These are phyloP conservation scores for Oreochromis mossambicus DNA, from an alignment of 2,797 vertebrate genomes.

Conservation along the genomic window DNA sequence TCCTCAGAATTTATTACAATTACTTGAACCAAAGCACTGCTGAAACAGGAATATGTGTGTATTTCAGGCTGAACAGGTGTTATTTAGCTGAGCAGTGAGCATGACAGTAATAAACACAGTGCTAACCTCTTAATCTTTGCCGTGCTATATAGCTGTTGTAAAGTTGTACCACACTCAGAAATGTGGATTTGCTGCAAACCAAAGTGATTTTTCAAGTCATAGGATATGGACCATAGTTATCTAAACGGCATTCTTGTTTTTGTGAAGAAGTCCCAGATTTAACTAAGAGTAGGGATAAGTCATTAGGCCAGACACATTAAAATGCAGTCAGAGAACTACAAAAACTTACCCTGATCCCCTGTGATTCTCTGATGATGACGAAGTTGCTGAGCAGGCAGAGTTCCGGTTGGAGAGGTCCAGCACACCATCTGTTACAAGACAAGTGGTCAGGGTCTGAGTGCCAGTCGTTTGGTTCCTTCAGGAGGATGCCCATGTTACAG, in stretches of 20 bases:
- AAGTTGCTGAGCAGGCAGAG: conserved; percentile 77
- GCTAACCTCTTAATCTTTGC: not conserved
- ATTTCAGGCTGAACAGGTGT: conserved; percentile 45
- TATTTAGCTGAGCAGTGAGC: conserved; percentile 42
- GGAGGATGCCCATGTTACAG: not conserved
- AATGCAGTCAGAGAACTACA: not conserved
- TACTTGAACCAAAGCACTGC: conserved; percentile 6
- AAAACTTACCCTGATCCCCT: conserved; percentile 89
- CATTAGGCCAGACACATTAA: not conserved
- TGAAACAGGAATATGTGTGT: conserved; percentile 35
- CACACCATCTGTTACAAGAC: conserved; percentile 83
- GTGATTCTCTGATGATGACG: conserved; percentile 72
- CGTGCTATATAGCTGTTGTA: not conserved
- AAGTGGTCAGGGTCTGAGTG: not conserved
- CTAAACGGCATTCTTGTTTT: not conserved
- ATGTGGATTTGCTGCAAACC: not conserved
- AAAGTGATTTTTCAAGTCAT: not conserved
- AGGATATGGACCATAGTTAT: not conserved
- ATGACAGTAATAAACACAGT: not conserved
- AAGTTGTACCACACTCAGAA: not conserved
- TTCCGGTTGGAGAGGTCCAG: conserved; percentile 97
- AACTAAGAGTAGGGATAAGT: not conserved
- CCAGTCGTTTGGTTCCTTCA: not conserved
- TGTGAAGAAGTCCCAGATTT: not conserved
- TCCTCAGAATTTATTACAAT: conserved; percentile 6